A percentile compares a stretch with the other conserved stretches of the same genome.
Evolutionary conservation across 2,888 invertebrate species (phyloP).

Genomic region (Autographa pulchrina): DNA sequence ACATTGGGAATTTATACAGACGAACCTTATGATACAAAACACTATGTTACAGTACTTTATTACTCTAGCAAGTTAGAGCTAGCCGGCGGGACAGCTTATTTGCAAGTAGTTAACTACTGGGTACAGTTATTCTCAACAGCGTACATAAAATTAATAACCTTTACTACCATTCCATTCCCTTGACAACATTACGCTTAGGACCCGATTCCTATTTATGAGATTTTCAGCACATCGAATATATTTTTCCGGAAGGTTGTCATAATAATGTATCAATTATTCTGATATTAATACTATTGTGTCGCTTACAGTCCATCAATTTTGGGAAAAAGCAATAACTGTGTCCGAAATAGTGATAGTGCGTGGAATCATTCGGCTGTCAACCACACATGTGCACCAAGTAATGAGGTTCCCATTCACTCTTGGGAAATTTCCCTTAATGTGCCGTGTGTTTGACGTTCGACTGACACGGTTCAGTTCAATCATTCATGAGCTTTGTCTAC

Average conservation of each 20-base stretch:
- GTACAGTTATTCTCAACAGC: background rate
- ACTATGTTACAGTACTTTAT: background rate
- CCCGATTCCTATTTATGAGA: background rate
- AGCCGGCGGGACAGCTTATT: background rate
- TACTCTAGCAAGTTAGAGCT: background rate
- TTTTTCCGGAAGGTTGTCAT: background rate
- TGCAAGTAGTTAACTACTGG: background rate
- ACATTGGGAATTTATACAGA: background rate
- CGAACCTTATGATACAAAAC: background rate
- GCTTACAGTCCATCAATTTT: constrained; percentile 41
- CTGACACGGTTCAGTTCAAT: constrained; percentile 70
- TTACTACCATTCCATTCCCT: background rate
- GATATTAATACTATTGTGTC: constrained; percentile 1
- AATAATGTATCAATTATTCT: background rate
- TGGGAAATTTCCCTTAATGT: constrained; percentile 85
- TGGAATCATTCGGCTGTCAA: constrained; percentile 79
- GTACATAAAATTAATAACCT: constrained; percentile 1
- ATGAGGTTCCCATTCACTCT: constrained; percentile 84
- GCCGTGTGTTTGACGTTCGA: constrained; percentile 66
- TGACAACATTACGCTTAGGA: background rate
- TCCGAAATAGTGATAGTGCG: constrained; percentile 58
- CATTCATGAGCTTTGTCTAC: constrained; percentile 62
- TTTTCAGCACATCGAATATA: background rate
- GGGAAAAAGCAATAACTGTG: constrained; percentile 63
- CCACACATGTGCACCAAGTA: constrained; percentile 77